Evolutionary conservation across 2,888 invertebrate species (phyloP).

Genomic region (Bugula neritina): DNA sequence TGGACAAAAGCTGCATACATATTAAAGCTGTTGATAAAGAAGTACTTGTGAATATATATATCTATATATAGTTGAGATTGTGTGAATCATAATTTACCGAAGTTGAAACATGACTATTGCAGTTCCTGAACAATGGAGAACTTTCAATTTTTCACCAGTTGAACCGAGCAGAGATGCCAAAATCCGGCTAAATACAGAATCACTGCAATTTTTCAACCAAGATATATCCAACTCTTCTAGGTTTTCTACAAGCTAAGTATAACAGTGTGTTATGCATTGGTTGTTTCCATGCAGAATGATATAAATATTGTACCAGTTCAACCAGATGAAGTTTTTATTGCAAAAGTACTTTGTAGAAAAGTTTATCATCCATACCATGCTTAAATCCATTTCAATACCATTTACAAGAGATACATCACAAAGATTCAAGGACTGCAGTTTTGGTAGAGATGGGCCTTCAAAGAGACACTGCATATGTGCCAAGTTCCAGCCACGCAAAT

Average conservation of each 20-base stretch:
- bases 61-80: too few relatives aligned
- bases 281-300: too few relatives aligned
- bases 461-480: background rate
- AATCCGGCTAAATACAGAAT: background rate
- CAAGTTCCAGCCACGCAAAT: background rate
- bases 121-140: background rate
- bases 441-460: background rate
- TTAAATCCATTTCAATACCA: background rate
- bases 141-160: background rate
- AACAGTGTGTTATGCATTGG: too few relatives aligned
- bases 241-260: background rate
- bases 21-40: too few relatives aligned
- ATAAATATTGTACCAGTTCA: too few relatives aligned
- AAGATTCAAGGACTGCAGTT: background rate
- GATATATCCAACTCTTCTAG: conserved; percentile 21
- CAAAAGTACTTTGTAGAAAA: too few relatives aligned
- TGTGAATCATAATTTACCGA: too few relatives aligned
- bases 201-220: background rate
- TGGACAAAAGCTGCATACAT: too few relatives aligned
- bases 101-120: background rate
- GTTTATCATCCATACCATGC: too few relatives aligned
- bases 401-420: background rate
- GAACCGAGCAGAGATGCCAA: background rate
- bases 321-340: too few relatives aligned
- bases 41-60: too few relatives aligned